A percentile compares a stretch with the other conserved stretches of the same genome.
These are phyloP conservation scores for Myotis davidii DNA, from an alignment of 2,113 vertebrate genomes.

Conservation along the genomic window DNA sequence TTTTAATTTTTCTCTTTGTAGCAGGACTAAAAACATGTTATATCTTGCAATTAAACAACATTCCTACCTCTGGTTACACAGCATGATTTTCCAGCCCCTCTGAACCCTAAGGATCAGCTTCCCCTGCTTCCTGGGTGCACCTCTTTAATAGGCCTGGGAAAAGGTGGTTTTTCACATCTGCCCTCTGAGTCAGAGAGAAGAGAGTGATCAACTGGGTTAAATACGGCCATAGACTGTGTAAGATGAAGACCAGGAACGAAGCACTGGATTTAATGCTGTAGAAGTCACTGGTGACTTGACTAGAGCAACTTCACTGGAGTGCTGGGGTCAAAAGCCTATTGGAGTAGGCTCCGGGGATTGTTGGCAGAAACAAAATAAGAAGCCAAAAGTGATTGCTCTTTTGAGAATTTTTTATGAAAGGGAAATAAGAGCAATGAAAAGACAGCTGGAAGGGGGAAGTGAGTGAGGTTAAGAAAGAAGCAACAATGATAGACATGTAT, in stretches of 20 bases:
- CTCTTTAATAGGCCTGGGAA: neutral
- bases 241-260: neutral
- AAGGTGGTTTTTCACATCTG: neutral
- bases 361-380: neutral
- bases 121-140: neutral
- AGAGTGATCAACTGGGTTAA: neutral
- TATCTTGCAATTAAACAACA: neutral
- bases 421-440: neutral
- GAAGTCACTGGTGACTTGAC: neutral
- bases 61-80: neutral
- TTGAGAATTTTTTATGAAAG: neutral
- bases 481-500: neutral
- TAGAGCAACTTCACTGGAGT: neutral
- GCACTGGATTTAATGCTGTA: neutral
- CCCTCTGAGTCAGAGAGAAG: neutral
- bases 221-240: neutral
- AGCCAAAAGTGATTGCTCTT: neutral
- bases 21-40: neutral
- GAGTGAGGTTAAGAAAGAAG: neutral
- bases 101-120: neutral
- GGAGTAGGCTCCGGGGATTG: neutral
- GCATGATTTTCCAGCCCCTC: neutral
- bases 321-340: neutral
- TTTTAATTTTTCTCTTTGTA: neutral
- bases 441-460: neutral